These are phyloP conservation scores for Aspiorhynchus laticeps DNA, from an alignment of 2,113 vertebrate species.

Conservation along the genomic window DNA sequence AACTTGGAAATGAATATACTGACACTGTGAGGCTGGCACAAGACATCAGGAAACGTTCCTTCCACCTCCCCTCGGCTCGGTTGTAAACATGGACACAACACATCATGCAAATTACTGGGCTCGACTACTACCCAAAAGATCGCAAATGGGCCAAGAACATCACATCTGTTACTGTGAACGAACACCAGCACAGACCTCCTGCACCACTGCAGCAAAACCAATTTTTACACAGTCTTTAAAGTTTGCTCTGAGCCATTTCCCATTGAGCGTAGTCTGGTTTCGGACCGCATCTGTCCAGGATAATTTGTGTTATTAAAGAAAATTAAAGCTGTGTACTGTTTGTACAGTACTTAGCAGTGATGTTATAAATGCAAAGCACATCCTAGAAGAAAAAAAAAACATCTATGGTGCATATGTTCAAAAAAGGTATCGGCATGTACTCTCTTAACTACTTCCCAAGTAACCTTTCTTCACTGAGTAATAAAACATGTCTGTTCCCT, in stretches of 20 bases:
- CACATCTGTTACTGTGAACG: slow-evolving; percentile 31
- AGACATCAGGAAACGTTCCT: slow-evolving; percentile 23
- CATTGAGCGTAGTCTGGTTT: neutral
- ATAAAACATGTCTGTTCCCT: neutral
- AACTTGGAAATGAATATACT: slow-evolving; percentile 39
- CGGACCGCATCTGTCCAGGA: neutral
- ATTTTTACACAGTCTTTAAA: slow-evolving; percentile 12
- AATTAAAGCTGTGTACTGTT: neutral
- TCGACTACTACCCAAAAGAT: slow-evolving; percentile 8
- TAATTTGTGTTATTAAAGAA: neutral
- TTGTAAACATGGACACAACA: slow-evolving; percentile 44
- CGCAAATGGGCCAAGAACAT: slow-evolving; percentile 30
- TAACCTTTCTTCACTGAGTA: neutral
- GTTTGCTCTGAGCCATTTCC: neutral
- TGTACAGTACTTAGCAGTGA: neutral
- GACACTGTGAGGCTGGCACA: slow-evolving; percentile 34
- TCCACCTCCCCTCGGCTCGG: slow-evolving; percentile 29
- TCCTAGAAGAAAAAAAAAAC: neutral
- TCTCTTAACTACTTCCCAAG: neutral
- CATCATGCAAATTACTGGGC: slow-evolving; percentile 34
- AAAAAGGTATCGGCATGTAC: neutral
- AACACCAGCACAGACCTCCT: neutral
- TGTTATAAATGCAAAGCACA: neutral
- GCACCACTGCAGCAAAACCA: neutral
- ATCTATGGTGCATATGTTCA: no score